Conservation (phyloP, 2,113 vertebrate genomes). For the Oophaga pumilio region DNA sequence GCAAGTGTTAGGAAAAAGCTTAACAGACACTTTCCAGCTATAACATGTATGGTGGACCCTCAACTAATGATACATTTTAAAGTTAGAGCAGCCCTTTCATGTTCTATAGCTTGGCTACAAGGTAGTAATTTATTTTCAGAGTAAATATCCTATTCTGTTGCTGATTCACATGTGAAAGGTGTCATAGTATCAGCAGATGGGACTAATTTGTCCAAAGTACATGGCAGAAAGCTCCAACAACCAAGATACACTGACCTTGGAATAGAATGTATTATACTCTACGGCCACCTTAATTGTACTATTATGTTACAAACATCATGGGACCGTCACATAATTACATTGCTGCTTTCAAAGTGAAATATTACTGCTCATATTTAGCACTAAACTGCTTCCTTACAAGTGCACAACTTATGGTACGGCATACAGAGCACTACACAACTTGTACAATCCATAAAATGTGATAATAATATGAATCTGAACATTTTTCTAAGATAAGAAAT, state of each 20-base stretch:
- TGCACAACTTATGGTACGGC: neutral
- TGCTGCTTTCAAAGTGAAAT: neutral
- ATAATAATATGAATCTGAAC: neutral
- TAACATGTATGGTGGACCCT: neutral
- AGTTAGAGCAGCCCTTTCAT: neutral
- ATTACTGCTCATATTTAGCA: neutral
- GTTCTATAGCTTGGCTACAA: neutral
- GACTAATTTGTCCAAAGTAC: neutral
- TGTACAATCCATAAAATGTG: neutral
- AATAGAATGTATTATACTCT: neutral
- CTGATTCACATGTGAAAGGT: neutral
- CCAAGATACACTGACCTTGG: neutral
- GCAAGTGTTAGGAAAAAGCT: neutral
- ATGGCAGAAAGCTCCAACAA: neutral
- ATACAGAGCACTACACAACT: neutral
- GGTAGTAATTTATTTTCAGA: neutral
- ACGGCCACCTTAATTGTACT: neutral
- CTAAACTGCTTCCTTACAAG: neutral
- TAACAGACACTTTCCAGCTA: neutral
- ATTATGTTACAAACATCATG: neutral
- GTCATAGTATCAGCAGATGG: neutral
- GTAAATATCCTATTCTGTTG: neutral
- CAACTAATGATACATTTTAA: conserved; percentile 19
- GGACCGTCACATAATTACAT: neutral
- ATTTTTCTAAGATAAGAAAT: neutral